Percentiles rank a stretch among this genome's conserved stretches.
Conservation (phyloP, 2,888 invertebrate species). For the Cheilosia impressa region DNA sequence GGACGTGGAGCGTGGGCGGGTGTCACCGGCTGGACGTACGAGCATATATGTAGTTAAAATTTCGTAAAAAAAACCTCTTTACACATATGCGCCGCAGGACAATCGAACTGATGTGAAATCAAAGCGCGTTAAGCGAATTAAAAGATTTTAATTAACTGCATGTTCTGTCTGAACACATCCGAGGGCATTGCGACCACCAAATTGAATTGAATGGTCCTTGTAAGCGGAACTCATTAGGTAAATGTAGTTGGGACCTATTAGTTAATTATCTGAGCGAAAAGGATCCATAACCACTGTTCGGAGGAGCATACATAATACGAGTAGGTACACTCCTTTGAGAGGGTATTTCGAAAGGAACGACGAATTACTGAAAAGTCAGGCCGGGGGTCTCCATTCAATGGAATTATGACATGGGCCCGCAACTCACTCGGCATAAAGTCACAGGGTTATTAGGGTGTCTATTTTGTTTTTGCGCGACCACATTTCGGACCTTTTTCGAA, state of each 20-base stretch:
- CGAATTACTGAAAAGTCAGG: background rate
- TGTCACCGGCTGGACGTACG: constrained; percentile 30
- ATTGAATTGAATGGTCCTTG: constrained; percentile 18
- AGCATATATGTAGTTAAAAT: constrained; percentile 39
- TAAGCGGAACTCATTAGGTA: constrained; percentile 61
- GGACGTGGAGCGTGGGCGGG: constrained; percentile 26
- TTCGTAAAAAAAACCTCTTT: constrained; percentile 14
- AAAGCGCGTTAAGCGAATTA: constrained; percentile 70
- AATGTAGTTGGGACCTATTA: constrained; percentile 49
- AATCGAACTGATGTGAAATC: constrained; percentile 55
- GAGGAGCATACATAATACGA: background rate
- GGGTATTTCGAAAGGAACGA: background rate
- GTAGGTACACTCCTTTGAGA: background rate
- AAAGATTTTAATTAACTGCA: constrained; percentile 72
- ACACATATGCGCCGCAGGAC: constrained; percentile 43
- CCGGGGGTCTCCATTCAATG: too few species aligned
- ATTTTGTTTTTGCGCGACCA: too few species aligned
- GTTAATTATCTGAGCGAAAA: constrained; percentile 53
- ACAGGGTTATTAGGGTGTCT: too few species aligned
- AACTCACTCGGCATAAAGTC: too few species aligned
- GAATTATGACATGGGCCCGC: too few species aligned
- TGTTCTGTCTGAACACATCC: constrained; percentile 3
- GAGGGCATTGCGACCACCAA: constrained; percentile 1
- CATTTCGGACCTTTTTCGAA: too few species aligned
- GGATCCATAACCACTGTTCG: constrained; percentile 55